Conservation (phyloP, 2,888 invertebrate genomes). For the Dastarcus helophoroides region DNA sequence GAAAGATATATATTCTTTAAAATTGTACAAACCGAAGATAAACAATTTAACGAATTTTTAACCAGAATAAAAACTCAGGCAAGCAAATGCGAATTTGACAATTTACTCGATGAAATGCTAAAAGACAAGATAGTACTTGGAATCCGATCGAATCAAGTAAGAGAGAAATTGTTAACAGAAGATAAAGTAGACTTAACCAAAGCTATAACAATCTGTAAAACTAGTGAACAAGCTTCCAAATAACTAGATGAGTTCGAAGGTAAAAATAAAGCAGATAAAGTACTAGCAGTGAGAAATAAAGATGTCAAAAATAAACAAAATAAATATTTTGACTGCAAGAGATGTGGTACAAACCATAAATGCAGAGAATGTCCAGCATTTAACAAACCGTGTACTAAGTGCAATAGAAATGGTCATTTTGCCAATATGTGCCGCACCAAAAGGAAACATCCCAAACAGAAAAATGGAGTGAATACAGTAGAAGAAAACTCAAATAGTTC, state of each 20-base stretch:
- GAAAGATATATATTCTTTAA: constrained; percentile 19
- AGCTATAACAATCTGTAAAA: constrained; percentile 8
- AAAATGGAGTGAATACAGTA: too few relatives aligned
- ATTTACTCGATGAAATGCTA: constrained; percentile 13
- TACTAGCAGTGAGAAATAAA: constrained; percentile 9
- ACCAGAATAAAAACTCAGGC: constrained; percentile 12
- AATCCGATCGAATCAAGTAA: constrained; percentile 6
- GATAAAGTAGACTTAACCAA: constrained; percentile 6
- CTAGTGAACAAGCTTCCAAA: constrained; percentile 7
- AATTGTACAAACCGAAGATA: constrained; percentile 13
- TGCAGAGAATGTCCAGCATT: too few relatives aligned
- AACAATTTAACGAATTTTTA: constrained; percentile 14
- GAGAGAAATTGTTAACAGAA: constrained; percentile 11
- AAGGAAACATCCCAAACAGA: too few relatives aligned
- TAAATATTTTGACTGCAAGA: too few relatives aligned
- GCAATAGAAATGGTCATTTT: too few relatives aligned
- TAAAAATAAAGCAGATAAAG: constrained; percentile 3
- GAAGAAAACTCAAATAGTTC: too few relatives aligned
- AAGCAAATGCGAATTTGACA: constrained; percentile 12
- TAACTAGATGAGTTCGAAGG: constrained; percentile 8
- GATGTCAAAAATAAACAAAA: too few relatives aligned
- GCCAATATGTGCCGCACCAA: too few relatives aligned
- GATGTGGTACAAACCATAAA: too few relatives aligned
- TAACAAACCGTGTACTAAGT: too few relatives aligned
- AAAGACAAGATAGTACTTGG: constrained; percentile 15